Evolutionary conservation across 2,888 invertebrate genomes (phyloP).

Genomic region (Marronus borbonicus): DNA sequence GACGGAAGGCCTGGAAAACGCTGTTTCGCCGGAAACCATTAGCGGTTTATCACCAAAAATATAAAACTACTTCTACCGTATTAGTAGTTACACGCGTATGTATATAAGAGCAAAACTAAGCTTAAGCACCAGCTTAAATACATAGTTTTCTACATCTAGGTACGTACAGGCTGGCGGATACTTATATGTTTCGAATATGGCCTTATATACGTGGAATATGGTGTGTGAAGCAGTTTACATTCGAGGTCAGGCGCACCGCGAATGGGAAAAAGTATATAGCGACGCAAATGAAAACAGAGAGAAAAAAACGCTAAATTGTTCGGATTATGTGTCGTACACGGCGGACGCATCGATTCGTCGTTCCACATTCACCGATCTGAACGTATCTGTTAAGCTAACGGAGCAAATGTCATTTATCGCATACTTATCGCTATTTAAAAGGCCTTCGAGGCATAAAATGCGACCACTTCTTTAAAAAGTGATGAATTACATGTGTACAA

Average conservation of each 20-base stretch:
- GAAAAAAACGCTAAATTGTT: constrained; percentile 5
- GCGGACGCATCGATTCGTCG: constrained; percentile 33
- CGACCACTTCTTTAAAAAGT: neutral
- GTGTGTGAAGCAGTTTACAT: constrained; percentile 40
- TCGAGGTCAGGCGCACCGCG: constrained; percentile 31
- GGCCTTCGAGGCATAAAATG: neutral
- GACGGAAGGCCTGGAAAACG: constrained; percentile 30
- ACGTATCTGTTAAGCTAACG: constrained; percentile 13
- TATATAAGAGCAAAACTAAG: neutral
- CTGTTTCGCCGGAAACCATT: constrained; percentile 25
- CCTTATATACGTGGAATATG: constrained; percentile 37
- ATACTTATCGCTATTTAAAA: neutral
- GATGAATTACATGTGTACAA: neutral
- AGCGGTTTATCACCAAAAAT: constrained; percentile 32
- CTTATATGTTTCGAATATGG: constrained; percentile 12
- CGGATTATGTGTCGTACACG: constrained; percentile 14
- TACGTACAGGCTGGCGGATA: neutral
- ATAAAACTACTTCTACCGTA: constrained; percentile 21
- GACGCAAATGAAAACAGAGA: neutral
- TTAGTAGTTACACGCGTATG: constrained; percentile 3
- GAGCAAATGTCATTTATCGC: constrained; percentile 11
- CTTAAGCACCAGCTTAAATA: no score
- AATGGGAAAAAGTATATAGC: constrained; percentile 32
- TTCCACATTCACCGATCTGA: constrained; percentile 35
- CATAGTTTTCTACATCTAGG: neutral